Conservation (phyloP, 2,888 invertebrate species). For the Ischnura elegans region DNA sequence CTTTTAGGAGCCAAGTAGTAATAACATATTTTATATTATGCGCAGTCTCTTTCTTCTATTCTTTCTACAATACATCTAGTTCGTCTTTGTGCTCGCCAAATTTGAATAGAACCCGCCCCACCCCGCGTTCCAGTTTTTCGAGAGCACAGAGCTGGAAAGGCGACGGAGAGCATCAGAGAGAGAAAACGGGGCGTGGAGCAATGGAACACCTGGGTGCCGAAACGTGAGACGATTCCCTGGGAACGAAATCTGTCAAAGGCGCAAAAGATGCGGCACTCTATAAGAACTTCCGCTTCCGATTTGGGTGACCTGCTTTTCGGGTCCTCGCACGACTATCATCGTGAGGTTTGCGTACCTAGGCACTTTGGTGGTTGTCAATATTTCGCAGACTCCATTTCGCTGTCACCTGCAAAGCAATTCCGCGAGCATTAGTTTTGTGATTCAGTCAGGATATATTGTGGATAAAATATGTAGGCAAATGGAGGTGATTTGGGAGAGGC, state of each 20-base stretch:
- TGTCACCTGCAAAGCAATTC: background rate
- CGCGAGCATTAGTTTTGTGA: background rate
- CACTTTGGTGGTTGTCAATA: background rate
- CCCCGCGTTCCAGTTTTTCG: background rate
- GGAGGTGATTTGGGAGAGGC: too few relatives aligned
- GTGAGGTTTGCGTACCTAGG: background rate
- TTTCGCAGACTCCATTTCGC: background rate
- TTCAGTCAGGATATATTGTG: too few relatives aligned
- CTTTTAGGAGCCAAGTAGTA: too few relatives aligned
- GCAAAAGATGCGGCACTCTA: background rate
- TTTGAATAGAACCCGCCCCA: background rate
- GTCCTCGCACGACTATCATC: background rate
- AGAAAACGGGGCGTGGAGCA: background rate
- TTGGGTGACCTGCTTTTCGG: background rate
- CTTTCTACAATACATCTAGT: background rate
- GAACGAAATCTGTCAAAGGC: constrained; percentile 19
- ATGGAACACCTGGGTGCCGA: background rate
- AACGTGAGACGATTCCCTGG: background rate
- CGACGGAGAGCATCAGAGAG: background rate
- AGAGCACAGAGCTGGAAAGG: background rate
- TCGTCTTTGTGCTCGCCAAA: background rate
- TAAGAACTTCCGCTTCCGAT: constrained; percentile 5
- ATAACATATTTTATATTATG: too few relatives aligned
- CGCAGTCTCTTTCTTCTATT: background rate
- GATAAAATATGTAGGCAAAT: too few relatives aligned